phyloP scores from a whole-genome alignment of 1,140 invertebrate genomes.

The Nebria ingens region DNA sequence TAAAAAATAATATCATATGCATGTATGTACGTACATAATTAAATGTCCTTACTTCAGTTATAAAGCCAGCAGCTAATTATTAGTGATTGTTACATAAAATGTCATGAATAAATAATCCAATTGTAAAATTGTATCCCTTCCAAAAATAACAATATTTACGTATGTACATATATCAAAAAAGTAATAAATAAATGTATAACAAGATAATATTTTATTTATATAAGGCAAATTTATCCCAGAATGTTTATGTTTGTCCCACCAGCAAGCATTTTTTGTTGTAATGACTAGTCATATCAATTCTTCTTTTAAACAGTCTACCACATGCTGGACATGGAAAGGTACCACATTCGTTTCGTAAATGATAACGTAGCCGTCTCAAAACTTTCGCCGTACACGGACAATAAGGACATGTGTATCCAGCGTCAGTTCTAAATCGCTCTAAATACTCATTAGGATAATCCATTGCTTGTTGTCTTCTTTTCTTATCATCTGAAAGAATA shows the following conservation, averaged over 20 bases:
- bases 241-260: too few species aligned
- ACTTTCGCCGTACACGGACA: not conserved
- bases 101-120: too few species aligned
- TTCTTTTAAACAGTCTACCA: not conserved
- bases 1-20: too few species aligned
- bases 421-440: not conserved
- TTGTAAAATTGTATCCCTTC: too few species aligned
- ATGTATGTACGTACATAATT: too few species aligned
- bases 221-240: too few species aligned
- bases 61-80: too few species aligned
- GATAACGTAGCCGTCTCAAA: not conserved
- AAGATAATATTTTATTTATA: not conserved
- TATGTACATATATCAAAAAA: not conserved
- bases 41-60: too few species aligned
- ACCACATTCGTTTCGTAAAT: not conserved
- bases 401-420: not conserved
- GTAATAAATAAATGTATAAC: not conserved
- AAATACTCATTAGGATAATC: not conserved
- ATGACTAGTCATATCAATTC: not conserved
- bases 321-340: not conserved
- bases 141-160: slow-evolving; percentile 18
- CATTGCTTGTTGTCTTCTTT: too few species aligned
- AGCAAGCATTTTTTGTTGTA: not conserved
- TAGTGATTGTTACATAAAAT: too few species aligned
- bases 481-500: too few species aligned